phyloP scores from a whole-genome alignment of 2,797 vertebrate genomes.

The Sylvia borin region DNA sequence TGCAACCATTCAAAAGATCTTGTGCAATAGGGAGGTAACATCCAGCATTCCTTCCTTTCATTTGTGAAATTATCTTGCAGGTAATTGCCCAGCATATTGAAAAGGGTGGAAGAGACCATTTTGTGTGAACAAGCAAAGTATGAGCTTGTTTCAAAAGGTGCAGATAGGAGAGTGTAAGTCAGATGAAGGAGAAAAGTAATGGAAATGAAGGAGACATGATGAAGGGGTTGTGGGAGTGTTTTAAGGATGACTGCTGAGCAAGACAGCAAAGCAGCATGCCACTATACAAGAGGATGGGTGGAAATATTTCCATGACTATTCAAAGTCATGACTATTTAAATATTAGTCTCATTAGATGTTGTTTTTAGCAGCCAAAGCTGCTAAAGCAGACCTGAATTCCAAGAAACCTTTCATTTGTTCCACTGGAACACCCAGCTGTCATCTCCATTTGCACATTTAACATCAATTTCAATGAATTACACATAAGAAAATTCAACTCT shows the following conservation, averaged over 20 bases:
- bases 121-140: neutral
- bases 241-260: neutral
- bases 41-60: neutral
- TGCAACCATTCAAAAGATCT: neutral
- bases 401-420: conserved; percentile 42
- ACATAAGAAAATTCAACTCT: neutral
- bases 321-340: conserved; percentile 10
- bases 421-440: neutral
- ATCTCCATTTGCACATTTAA: conserved; percentile 21
- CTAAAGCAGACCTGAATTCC: conserved; percentile 35
- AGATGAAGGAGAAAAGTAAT: neutral
- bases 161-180: neutral
- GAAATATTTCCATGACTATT: neutral
- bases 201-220: neutral
- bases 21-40: neutral
- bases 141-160: neutral
- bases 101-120: neutral
- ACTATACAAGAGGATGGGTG: neutral
- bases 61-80: neutral
- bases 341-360: neutral
- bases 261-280: neutral
- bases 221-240: neutral
- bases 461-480: conserved; percentile 11
- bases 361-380: conserved; percentile 4
- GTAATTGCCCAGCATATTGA: neutral